Evolutionary conservation across 2,888 invertebrate species (phyloP), one percentile per base, ranked within the genome.

Genomic region (Blastobasis adustella): DNA sequence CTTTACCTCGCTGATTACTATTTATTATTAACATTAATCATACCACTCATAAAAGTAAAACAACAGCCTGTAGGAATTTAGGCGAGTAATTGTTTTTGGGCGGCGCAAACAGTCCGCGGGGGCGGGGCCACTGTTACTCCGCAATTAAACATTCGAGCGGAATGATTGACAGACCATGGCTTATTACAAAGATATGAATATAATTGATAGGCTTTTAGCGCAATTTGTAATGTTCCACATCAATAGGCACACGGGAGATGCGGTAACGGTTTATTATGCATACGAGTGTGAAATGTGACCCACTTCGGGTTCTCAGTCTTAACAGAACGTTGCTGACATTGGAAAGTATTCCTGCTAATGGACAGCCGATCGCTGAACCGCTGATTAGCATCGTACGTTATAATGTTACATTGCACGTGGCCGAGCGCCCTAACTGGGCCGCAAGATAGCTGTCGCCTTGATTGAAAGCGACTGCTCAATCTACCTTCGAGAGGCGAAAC

Each of bases 161-260:
- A 65, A 60, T 74, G 73, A 76, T 66, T 73, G 79, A 73, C 76
- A 70, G 65, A 59, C 60, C 58, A 56, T 61, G 63, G 58, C 63
- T 62, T 63, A 66, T 46, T 40, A 42, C 66, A 68, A 61, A 65
- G 59, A 59, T 58, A 58, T 45, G 52, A 51, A 67, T 67, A 65
- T 73, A 74, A 76, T 73, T 76, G 67, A 70, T 76, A 67, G 65
- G 67, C 67, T 74, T 71, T 72, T 70, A 73, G 72, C 71, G 69
- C 69, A 67, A 66, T 69, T 65, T 61, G 62, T 67, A 63, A 66
- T 69, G 65, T 68, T 75, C 69, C 65, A 69, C 67, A 70, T 71
- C 69, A 75, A 71, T 68, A 64, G 69, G 60, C 66, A 63, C 52
- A 59, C 23, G 23, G 23, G 23, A 60, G 56, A 62, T 58, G 55